These are phyloP conservation scores for Digitonthophagus gazella DNA, from an alignment of 2,888 invertebrate genomes.

Conservation along the genomic window DNA sequence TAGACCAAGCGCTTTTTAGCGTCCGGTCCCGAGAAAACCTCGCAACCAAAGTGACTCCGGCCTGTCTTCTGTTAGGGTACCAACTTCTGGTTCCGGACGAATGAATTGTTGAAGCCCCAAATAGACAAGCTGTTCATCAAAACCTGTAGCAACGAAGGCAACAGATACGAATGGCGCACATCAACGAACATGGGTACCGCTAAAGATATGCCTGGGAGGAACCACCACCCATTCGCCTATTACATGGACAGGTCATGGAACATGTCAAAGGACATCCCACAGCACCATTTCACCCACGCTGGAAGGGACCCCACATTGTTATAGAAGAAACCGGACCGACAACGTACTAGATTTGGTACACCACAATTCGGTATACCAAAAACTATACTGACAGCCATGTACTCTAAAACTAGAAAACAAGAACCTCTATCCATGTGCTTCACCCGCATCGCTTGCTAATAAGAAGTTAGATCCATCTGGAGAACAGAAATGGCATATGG, in stretches of 20 bases:
- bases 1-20: neutral
- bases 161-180: neutral
- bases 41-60: neutral
- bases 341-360: too few species aligned
- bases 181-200: neutral
- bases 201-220: neutral
- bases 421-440: too few species aligned
- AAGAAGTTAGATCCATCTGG: too few species aligned
- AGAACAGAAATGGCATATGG: too few species aligned
- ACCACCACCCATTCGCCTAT: neutral
- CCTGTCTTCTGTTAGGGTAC: slow-evolving; percentile 23
- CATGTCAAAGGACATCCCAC: neutral
- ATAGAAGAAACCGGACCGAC: too few species aligned
- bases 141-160: neutral
- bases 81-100: slow-evolving; percentile 23
- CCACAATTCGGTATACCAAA: too few species aligned
- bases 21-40: neutral
- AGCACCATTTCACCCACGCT: neutral
- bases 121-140: neutral
- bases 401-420: too few species aligned
- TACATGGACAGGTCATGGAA: neutral
- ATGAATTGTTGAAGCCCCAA: slow-evolving; percentile 3
- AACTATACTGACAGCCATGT: too few species aligned
- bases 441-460: too few species aligned
- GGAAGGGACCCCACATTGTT: too few species aligned